Base-by-base conservation (phyloP, 2,888 invertebrate genomes). In the Himalopsyche anomala region DNA sequence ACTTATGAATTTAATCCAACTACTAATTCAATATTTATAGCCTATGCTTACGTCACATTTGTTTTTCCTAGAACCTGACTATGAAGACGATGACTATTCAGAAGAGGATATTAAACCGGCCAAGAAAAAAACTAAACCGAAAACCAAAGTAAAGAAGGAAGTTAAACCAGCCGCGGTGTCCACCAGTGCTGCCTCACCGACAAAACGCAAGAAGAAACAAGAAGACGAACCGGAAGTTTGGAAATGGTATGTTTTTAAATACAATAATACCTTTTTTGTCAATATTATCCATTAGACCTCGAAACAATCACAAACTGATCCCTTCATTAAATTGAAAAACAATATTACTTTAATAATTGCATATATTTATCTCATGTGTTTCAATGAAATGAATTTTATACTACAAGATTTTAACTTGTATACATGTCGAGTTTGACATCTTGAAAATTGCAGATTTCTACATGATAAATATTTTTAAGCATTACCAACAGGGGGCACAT, bases 181-280 rank as follows among this genome's bases (percentile, higher is more conserved):
- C 74, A 91, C 92, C 89, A 90, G 91, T 84, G 90, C 90, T 74
- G 90, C 92, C 89, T 92, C 94, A 89, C 95, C 95, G 81, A 94
- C 94, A 74, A 96, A 95, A 89, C 94, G 94, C 85, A 96, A 96
- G 91, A 97, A 97, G 91, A 96, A 96, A 90, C 95, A 96, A 89
- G 97, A 97, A 84, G 96, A 97, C 89, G 95, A 95, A 89, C 95
- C 94, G 90, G 97, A 97, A 92, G 97, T 98, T 86, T 98, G 98
- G 98, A 96, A 97, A 94, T 98, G 98, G 98, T 97, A 92, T 94
- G 94, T 91, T 85, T 79, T 28, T 28, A 40, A 6, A 12, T 62
- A 5, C 19, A 19, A 82, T 54, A 19, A 28, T 82, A 4, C n/a
- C 55, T 28, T 56, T 12, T 51, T 11, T 45, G 9, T 11, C 40